These are phyloP conservation scores for Fundulus diaphanus DNA, from an alignment of 2,797 vertebrate genomes.

Conservation along the genomic window DNA sequence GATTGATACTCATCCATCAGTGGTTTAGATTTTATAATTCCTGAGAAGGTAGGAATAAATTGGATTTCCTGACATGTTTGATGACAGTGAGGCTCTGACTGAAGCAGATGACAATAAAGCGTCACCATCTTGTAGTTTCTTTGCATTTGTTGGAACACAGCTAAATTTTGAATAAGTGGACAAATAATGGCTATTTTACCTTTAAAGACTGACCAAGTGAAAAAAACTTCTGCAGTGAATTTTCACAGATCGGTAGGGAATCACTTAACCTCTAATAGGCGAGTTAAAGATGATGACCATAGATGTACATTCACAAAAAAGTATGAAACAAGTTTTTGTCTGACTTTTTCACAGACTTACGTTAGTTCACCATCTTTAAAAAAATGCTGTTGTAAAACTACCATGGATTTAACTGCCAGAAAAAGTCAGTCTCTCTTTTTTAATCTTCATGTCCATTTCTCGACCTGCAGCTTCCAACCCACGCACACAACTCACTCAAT, in stretches of 20 bases:
- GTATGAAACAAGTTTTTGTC: background rate
- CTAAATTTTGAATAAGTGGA: background rate
- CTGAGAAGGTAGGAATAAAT: background rate
- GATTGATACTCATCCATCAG: background rate
- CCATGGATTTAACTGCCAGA: background rate
- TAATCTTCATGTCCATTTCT: conserved; percentile 27
- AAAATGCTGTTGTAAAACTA: background rate
- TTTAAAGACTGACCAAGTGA: background rate
- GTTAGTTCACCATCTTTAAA: background rate
- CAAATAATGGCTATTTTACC: background rate
- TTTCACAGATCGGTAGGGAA: background rate
- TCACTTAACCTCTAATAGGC: background rate
- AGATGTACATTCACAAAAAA: background rate
- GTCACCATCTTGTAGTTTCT: background rate
- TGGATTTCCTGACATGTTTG: background rate
- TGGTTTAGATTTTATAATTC: background rate
- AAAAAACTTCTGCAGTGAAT: background rate
- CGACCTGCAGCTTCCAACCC: conserved; percentile 24
- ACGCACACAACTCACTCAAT: conserved; percentile 24
- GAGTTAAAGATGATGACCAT: background rate
- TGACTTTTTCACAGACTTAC: background rate
- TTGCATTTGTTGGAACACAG: background rate
- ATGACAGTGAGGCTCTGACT: background rate
- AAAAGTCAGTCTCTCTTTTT: conserved; percentile 13
- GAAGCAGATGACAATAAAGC: background rate